These are phyloP conservation scores for Paramormyrops kingsleyae DNA, from an alignment of 2,113 vertebrate species.

Conservation along the genomic window DNA sequence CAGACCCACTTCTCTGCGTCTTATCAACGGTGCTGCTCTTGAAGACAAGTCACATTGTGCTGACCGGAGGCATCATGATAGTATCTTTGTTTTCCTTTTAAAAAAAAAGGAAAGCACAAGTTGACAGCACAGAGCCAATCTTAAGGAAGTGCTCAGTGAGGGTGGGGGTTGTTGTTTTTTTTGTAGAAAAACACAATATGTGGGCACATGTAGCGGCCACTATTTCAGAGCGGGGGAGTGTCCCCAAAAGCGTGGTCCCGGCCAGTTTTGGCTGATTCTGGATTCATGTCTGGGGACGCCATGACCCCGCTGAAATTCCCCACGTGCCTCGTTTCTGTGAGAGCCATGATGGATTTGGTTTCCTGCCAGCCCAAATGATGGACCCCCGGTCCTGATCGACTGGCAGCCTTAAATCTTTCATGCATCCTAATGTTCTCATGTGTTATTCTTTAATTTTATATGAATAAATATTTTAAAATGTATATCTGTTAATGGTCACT, in stretches of 20 bases:
- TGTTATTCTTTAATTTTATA: slow-evolving; percentile 54
- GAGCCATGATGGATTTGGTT: slow-evolving; percentile 43
- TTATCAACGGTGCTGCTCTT: slow-evolving; percentile 31
- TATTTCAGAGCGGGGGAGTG: neutral
- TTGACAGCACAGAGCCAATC: slow-evolving; percentile 35
- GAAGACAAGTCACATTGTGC: neutral
- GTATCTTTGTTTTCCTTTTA: neutral
- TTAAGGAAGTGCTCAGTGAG: slow-evolving; percentile 37
- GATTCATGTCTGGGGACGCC: neutral
- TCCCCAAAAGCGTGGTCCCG: neutral
- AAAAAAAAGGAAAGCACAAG: slow-evolving; percentile 26
- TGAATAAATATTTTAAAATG: slow-evolving; percentile 48
- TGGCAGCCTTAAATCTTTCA: slow-evolving; percentile 61
- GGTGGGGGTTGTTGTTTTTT: slow-evolving; percentile 44
- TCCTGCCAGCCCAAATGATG: slow-evolving; percentile 58
- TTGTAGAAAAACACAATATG: slow-evolving; percentile 50
- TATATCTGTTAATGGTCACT: slow-evolving; percentile 51
- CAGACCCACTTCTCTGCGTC: neutral
- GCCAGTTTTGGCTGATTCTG: neutral
- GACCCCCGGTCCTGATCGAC: slow-evolving; percentile 34
- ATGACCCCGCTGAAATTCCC: neutral
- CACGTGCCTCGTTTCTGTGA: slow-evolving; percentile 25
- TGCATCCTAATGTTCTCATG: slow-evolving; percentile 51
- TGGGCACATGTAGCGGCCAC: slow-evolving; percentile 23
- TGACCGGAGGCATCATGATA: neutral